Conservation (phyloP, 1,140 invertebrate genomes). For the Cyrtorhinus lividipennis region DNA sequence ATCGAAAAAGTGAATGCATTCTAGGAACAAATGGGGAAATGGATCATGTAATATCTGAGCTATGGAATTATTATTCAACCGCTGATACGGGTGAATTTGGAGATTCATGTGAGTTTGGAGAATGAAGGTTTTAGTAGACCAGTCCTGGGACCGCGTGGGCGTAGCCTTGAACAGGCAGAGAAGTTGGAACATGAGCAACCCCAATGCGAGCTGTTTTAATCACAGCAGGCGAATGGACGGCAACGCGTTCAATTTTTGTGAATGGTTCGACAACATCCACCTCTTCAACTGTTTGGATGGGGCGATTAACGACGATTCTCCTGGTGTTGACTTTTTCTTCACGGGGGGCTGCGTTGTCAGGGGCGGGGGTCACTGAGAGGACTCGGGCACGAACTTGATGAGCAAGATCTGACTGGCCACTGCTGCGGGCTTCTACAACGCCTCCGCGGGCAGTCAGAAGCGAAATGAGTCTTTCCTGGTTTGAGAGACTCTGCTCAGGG, state of each 20-base stretch:
- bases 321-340: constrained; percentile 43
- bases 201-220: constrained; percentile 34
- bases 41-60: no score
- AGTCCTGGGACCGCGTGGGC: no score
- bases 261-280: constrained; percentile 41
- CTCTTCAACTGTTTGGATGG: constrained; percentile 44
- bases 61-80: no score
- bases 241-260: constrained; percentile 36
- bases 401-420: constrained; percentile 26
- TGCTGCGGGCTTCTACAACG: constrained; percentile 31
- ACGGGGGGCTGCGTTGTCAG: constrained; percentile 33
- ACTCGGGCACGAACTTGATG: constrained; percentile 34
- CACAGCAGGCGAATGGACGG: constrained; percentile 34
- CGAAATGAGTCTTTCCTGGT: constrained; percentile 36
- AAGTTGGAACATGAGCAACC: constrained; percentile 32
- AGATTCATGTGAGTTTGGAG: no score
- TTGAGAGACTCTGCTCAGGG: constrained; percentile 32
- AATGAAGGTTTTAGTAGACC: no score
- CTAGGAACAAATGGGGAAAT: no score
- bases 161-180: constrained; percentile 29
- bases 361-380: constrained; percentile 40
- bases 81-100: no score
- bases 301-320: constrained; percentile 43
- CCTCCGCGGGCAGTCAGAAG: constrained; percentile 33
- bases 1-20: no score